A percentile compares a stretch with the other conserved stretches of the same genome.
These are phyloP conservation scores for Drosophila leontia DNA, from an alignment of 1,140 invertebrate genomes.

Conservation along the genomic window DNA sequence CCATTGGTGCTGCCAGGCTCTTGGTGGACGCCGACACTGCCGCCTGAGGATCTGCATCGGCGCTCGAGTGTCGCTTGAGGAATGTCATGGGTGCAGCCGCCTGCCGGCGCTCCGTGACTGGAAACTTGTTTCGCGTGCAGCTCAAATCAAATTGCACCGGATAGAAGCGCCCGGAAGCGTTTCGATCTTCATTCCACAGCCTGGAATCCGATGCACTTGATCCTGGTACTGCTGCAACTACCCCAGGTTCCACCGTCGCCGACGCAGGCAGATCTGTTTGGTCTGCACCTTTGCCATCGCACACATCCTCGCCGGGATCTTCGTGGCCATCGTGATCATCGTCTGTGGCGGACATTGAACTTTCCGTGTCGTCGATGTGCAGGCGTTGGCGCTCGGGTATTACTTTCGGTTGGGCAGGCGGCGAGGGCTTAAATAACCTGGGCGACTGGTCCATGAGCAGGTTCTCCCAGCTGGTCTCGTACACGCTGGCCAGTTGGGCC, in stretches of 20 bases:
- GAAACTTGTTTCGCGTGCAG: constrained; percentile 84
- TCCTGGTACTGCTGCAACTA: neutral
- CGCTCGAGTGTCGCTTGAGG: constrained; percentile 28
- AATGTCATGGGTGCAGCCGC: constrained; percentile 4
- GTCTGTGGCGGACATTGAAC: constrained; percentile 16
- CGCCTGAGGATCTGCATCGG: constrained; percentile 1
- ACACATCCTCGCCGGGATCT: constrained; percentile 57
- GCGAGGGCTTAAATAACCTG: constrained; percentile 19
- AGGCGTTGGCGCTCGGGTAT: constrained; percentile 28
- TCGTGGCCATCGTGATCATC: constrained; percentile 31
- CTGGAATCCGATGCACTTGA: constrained; percentile 12
- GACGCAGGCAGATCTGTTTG: constrained; percentile 28
- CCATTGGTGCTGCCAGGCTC: constrained; percentile 71
- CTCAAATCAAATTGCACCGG: constrained; percentile 81
- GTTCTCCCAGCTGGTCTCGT: constrained; percentile 84
- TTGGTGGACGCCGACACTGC: constrained; percentile 52
- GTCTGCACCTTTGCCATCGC: constrained; percentile 42
- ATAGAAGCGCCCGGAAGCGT: constrained; percentile 73
- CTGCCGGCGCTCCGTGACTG: constrained; percentile 78
- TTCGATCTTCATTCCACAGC: constrained; percentile 72
- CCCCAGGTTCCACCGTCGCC: neutral
- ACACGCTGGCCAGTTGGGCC: constrained; percentile 78
- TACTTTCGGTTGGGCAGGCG: neutral
- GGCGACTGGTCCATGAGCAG: constrained; percentile 73
- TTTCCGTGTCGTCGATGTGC: constrained; percentile 50